Base-by-base conservation (phyloP, 2,888 invertebrate genomes). In the Plagiodera versicolora region DNA sequence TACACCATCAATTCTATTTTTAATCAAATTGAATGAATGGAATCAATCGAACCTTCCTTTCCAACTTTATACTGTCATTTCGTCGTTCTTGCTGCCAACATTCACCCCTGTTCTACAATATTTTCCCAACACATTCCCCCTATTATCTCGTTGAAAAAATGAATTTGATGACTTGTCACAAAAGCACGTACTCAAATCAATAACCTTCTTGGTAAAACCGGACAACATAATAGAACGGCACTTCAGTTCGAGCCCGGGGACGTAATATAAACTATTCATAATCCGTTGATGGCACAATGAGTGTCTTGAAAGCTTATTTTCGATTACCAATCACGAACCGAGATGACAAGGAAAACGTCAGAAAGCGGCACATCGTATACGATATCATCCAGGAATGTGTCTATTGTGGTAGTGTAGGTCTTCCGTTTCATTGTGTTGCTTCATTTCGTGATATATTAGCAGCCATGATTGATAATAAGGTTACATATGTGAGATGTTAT, bases 311-410 rank as follows among this genome's bases (percentile, higher is more conserved):
- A 63, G 58, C 58, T 53, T 45, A 55, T 20, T 44, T 55, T 58
- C 58, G 60, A 64, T 64, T 56, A 61, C 45, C 64, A 59, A 61
- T 64, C 64, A 58, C 49, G 56, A 56, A 56, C 56, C 49, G 56
- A 52, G 52, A 51, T 49, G 59, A 61, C 56, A 59, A 61, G 64
- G 58, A 64, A 64, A 64, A 64, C 59, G 64, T 14, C n/a, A 14
- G 39, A 39, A 39, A 24, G 24, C 4, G 3, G 39, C 39, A 14
- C n/a, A n/a, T n/a, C 39, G 4, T 14, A 39, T 1, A 39, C 14
- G 39, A 39, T 39, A 39, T 39, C 3, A 39, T 39, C 11, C 39
- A 39, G 39, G 39, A 39, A 39, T 39, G 39, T 39, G 14, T 39
- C 39, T 39, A 39, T 39, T 39, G 39, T 39, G 14, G 11, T 39